Evolutionary conservation across 2,797 vertebrate species (phyloP).

Genomic region (Urosaurus nigricauda): DNA sequence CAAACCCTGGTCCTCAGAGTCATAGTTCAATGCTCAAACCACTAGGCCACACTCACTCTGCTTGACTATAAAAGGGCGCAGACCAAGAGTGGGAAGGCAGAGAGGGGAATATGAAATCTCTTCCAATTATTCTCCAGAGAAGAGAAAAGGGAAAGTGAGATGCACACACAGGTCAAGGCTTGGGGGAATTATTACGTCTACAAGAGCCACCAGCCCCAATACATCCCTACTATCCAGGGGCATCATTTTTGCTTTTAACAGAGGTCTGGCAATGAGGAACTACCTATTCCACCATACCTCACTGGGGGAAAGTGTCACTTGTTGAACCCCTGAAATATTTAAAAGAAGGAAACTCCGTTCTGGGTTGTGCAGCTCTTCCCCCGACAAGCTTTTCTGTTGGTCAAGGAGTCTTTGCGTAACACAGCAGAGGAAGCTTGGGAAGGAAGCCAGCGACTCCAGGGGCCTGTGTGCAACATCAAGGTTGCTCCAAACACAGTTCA

Average conservation of each 20-base stretch:
- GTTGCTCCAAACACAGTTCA: background rate
- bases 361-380: too few relatives aligned
- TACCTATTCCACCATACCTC: rapidly evolving
- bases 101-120: too few relatives aligned
- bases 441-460: background rate
- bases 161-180: too few relatives aligned
- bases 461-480: background rate
- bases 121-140: background rate
- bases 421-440: background rate
- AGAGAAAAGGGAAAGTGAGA: background rate
- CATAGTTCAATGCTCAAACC: too few relatives aligned
- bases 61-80: background rate
- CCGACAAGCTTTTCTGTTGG: background rate
- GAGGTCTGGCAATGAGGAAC: background rate
- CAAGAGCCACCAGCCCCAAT: background rate
- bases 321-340: background rate
- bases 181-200: too few relatives aligned
- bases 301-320: too few relatives aligned
- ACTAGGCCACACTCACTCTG: too few relatives aligned
- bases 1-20: too few relatives aligned
- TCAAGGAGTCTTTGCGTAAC: background rate
- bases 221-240: too few relatives aligned
- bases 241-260: background rate
- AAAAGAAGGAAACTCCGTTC: background rate
- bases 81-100: background rate